phyloP scores from a whole-genome alignment of 2,888 invertebrate genomes.

The Hemicrepidius hirtus region DNA sequence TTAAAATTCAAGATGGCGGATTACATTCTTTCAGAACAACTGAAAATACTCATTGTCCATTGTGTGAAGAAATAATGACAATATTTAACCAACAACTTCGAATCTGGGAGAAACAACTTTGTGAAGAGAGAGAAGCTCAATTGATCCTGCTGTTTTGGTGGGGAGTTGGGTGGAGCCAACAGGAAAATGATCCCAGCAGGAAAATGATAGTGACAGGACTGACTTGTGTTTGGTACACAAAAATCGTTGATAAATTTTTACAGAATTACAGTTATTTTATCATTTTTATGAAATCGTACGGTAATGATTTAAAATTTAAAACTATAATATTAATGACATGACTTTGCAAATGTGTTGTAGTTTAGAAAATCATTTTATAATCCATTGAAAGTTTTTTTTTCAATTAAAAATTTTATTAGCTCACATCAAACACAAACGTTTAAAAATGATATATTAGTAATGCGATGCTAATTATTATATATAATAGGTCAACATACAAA shows the following conservation, averaged over 20 bases:
- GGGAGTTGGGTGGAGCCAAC: constrained; percentile 60
- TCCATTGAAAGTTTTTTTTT: too few relatives aligned
- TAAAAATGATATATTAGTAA: too few relatives aligned
- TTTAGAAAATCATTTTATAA: too few relatives aligned
- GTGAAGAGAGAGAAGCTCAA: constrained; percentile 54
- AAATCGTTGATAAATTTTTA: constrained; percentile 4
- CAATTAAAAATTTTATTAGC: too few relatives aligned
- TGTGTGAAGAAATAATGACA: constrained; percentile 52
- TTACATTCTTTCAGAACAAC: constrained; percentile 53
- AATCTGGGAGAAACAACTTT: constrained; percentile 55
- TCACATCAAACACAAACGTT: too few relatives aligned
- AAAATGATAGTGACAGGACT: constrained; percentile 27
- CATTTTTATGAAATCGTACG: background rate
- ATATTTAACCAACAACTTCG: constrained; percentile 62
- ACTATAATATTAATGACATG: too few relatives aligned
- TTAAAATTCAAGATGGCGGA: constrained; percentile 59
- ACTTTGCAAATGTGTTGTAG: too few relatives aligned
- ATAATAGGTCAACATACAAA: too few relatives aligned
- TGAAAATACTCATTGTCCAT: constrained; percentile 49
- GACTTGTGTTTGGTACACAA: background rate
- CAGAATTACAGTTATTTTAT: background rate
- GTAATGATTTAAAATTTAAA: too few relatives aligned
- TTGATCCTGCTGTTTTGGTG: constrained; percentile 56
- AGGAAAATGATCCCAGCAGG: constrained; percentile 45
- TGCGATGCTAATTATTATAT: background rate